Evolutionary conservation across 2,797 vertebrate genomes (phyloP).

Genomic region (Urophycis tenuis): DNA sequence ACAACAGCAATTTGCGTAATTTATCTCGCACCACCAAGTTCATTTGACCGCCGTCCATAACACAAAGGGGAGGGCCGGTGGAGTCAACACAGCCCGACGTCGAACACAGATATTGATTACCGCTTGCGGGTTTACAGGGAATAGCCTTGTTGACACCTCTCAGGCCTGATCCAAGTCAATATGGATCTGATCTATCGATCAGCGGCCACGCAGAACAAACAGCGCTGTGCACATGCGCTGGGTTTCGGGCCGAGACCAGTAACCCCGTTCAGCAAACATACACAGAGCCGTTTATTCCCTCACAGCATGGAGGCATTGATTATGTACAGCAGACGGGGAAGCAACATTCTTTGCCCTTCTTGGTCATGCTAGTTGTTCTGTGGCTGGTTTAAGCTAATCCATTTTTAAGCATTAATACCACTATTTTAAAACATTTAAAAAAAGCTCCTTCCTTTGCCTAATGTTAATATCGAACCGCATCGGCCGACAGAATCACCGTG

Average conservation of each 20-base stretch:
- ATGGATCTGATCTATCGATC: constrained; percentile 44
- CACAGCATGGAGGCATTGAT: neutral
- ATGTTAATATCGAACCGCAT: neutral
- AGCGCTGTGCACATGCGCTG: constrained; percentile 11
- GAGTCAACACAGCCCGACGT: constrained; percentile 37
- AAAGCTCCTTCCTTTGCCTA: neutral
- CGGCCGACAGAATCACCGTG: neutral
- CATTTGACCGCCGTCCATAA: constrained; percentile 47
- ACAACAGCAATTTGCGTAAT: no score
- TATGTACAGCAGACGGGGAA: neutral
- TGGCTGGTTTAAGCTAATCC: neutral
- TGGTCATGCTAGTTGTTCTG: neutral
- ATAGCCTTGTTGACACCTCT: constrained; percentile 48
- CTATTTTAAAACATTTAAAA: neutral
- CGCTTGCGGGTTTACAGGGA: constrained; percentile 43
- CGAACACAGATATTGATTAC: constrained; percentile 55
- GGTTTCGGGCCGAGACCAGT: constrained; percentile 1
- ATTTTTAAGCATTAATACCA: neutral
- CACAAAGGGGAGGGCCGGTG: constrained; percentile 11
- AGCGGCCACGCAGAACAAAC: constrained; percentile 24
- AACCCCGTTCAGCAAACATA: neutral
- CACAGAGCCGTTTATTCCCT: neutral
- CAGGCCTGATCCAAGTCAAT: constrained; percentile 31
- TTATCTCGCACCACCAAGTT: constrained; percentile 10
- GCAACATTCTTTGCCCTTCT: neutral